Evolutionary conservation across 2,113 vertebrate species (phyloP).

Genomic region (Turnix velox): DNA sequence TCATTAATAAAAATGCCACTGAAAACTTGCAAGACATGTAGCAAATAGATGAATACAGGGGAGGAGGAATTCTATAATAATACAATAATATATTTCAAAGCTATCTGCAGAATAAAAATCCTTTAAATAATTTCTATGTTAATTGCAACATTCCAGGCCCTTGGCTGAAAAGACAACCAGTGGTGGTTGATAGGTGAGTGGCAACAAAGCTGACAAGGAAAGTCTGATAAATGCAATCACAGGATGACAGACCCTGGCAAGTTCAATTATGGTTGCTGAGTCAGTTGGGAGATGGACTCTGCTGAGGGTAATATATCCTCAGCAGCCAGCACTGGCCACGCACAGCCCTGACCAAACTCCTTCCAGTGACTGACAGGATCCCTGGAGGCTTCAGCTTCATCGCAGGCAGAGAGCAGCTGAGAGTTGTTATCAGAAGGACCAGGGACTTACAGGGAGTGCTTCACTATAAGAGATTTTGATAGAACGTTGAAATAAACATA

Average conservation of each 20-base stretch:
- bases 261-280: background rate
- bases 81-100: conserved; percentile 8
- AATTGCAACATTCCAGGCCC: background rate
- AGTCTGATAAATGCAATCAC: conserved; percentile 27
- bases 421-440: background rate
- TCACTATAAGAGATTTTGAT: background rate
- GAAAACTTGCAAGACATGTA: background rate
- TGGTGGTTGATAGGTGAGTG: background rate
- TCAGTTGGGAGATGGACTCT: conserved; percentile 19
- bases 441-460: background rate
- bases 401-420: background rate
- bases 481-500: background rate
- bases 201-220: conserved; percentile 26
- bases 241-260: conserved; percentile 39
- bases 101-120: background rate
- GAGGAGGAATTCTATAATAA: background rate
- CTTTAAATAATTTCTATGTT: conserved; percentile 33
- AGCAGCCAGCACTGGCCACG: background rate
- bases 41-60: background rate
- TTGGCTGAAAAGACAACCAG: background rate
- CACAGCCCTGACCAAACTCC: background rate
- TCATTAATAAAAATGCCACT: background rate
- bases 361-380: background rate
- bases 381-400: background rate
- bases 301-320: conserved; percentile 2